A percentile compares a stretch with the other conserved stretches of the same genome.
Conservation (phyloP, 2,797 vertebrate genomes). For the Anguilla obscura region DNA sequence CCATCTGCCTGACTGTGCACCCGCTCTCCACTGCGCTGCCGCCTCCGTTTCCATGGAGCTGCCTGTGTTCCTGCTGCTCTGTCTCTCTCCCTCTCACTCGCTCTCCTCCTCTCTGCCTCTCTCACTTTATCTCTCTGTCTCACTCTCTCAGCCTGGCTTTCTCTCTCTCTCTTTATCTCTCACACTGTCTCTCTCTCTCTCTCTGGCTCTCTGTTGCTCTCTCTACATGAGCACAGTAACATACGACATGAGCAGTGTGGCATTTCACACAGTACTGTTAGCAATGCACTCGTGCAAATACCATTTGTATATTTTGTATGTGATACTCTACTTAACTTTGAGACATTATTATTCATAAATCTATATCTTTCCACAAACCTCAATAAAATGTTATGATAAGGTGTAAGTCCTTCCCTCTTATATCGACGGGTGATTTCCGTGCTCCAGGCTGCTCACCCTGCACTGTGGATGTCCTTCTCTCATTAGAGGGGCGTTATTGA, state of each 20-base stretch:
- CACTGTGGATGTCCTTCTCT: not conserved
- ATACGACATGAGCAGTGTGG: not conserved
- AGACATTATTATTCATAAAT: too few species aligned
- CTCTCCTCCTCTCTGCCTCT: too few species aligned
- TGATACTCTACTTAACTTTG: too few species aligned
- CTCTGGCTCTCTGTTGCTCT: too few species aligned
- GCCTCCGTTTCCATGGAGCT: not conserved
- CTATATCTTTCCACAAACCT: not conserved
- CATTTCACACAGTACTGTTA: not conserved
- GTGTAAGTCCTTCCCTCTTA: not conserved
- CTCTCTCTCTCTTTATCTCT: too few species aligned
- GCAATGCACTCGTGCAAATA: too few species aligned
- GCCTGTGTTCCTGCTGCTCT: not conserved
- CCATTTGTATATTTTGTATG: too few species aligned
- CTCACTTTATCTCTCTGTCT: too few species aligned
- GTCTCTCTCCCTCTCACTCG: not conserved
- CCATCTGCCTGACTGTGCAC: slow-evolving; percentile 7
- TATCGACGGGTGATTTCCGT: not conserved
- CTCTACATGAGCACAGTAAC: too few species aligned
- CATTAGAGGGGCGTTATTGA: not conserved
- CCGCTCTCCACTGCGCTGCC: not conserved
- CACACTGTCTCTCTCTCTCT: not conserved
- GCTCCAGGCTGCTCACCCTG: not conserved
- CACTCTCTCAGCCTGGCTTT: too few species aligned
- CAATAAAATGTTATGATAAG: not conserved